Base-by-base conservation (phyloP, 64 coral and sea anemone species). In the Cladopsammia gracilis region DNA sequence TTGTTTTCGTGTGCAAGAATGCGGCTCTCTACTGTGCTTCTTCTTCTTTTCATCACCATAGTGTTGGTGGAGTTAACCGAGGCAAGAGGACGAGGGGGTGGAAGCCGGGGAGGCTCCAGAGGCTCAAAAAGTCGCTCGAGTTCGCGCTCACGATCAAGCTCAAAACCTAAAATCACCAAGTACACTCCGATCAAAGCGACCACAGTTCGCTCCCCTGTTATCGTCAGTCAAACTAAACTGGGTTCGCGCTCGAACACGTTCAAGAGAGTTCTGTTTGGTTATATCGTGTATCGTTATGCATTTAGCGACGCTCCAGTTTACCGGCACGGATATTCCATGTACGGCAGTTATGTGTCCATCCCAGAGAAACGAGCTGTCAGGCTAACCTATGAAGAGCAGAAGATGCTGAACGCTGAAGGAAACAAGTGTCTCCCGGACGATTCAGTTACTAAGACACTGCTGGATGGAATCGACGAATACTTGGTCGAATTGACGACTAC, bases 141-240 rank as follows among this genome's bases (percentile, higher is more conserved):
- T 34, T 66, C 44, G 6, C 18, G 83, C 50, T 61, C 51, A 61
- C 43, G 49, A 4, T 70, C 45, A 48, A 51, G 61, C 48, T 45
- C 72, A 0, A 43, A 45, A 4, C 4, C 15, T 19, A 89, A 76
- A 19, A 24, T 62, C 11, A 10, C 19, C 86, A 88, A 88, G 34
- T 26, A 88, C 16, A 60, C 48, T 1, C 86, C 70, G 2, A 88
- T 88, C 13, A 70, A 53, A 59, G 52, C 72, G 18, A 61, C 34
- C n/a, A 73, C 70, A 7, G 25, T 18, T 10, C 24, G 25, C 10
- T 73, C 86, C 6, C 86, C 86, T 20, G 86, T 75, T 14, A 74
- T 88, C 44, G 43, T 88, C 1, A 14, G 15, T 12, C 86, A 89
- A 89, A 50, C 86, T 1, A 48, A 25, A 44, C 15, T 62, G 2